Conservation (phyloP, 2,113 vertebrate species). For the Cacatua alba region DNA sequence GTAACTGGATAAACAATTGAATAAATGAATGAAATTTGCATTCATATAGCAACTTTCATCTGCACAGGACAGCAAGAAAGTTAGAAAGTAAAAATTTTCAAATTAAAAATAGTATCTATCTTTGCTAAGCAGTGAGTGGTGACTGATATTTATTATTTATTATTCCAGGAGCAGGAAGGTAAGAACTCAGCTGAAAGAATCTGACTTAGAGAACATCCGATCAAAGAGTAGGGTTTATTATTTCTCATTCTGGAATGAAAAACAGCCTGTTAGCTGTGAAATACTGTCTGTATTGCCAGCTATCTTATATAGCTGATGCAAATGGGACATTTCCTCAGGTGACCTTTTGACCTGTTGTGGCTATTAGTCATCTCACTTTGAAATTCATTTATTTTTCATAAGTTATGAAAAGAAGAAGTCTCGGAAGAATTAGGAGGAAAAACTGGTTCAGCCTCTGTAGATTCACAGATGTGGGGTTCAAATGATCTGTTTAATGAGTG, state of each 20-base stretch:
- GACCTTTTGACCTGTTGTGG: background rate
- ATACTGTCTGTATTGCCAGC: background rate
- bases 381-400: background rate
- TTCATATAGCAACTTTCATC: background rate
- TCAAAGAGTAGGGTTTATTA: background rate
- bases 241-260: background rate
- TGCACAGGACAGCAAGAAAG: background rate
- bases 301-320: background rate
- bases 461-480: background rate
- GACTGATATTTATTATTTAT: slow-evolving; percentile 5
- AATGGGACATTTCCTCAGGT: background rate
- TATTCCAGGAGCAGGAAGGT: background rate
- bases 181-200: background rate
- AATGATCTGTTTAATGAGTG: background rate
- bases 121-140: background rate
- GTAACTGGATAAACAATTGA: background rate
- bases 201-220: background rate
- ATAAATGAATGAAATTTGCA: slow-evolving; percentile 51
- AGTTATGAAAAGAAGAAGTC: background rate
- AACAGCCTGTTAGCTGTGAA: background rate
- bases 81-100: background rate
- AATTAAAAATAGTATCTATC: background rate
- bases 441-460: background rate
- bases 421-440: background rate
- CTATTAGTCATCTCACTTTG: background rate